Evolutionary conservation across 2,113 vertebrate species (phyloP).

Genomic region (Pholis gunnellus): DNA sequence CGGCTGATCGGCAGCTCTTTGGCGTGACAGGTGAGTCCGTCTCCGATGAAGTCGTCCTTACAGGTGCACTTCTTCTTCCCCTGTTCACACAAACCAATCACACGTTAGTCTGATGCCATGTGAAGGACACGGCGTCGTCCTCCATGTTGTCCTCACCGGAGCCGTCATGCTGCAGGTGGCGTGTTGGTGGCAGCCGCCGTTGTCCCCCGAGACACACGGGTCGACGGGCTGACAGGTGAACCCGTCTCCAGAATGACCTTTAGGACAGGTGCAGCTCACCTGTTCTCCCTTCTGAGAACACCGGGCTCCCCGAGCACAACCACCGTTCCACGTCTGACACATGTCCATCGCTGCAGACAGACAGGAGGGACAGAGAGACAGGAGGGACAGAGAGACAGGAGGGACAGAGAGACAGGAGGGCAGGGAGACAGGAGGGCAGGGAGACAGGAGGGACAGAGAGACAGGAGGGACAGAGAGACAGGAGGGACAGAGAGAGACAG

Average conservation of each 20-base stretch:
- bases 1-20: slow-evolving; percentile 88
- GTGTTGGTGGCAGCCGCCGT: slow-evolving; percentile 92
- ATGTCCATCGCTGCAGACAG: slow-evolving; percentile 84
- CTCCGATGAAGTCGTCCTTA: slow-evolving; percentile 89
- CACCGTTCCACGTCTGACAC: slow-evolving; percentile 90
- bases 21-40: slow-evolving; percentile 88
- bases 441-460: too few relatives aligned
- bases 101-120: too few relatives aligned
- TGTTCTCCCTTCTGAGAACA: slow-evolving; percentile 86
- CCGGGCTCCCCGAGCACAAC: slow-evolving; percentile 85
- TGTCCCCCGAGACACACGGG: slow-evolving; percentile 85
- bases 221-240: slow-evolving; percentile 86
- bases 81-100: slow-evolving; percentile 70
- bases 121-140: too few relatives aligned
- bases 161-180: slow-evolving; percentile 90
- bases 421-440: too few relatives aligned
- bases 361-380: not conserved
- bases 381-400: too few relatives aligned
- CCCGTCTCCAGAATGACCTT: slow-evolving; percentile 90
- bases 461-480: too few relatives aligned
- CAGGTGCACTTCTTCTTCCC: slow-evolving; percentile 89
- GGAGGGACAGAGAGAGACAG: too few relatives aligned
- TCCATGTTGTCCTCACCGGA: slow-evolving; percentile 83
- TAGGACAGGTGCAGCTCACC: slow-evolving; percentile 89
- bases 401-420: too few relatives aligned